Percentiles rank a stretch among this genome's conserved stretches.
Evolutionary conservation across 2,113 vertebrate genomes (phyloP).

Genomic region (Petrocephalus zakoni): DNA sequence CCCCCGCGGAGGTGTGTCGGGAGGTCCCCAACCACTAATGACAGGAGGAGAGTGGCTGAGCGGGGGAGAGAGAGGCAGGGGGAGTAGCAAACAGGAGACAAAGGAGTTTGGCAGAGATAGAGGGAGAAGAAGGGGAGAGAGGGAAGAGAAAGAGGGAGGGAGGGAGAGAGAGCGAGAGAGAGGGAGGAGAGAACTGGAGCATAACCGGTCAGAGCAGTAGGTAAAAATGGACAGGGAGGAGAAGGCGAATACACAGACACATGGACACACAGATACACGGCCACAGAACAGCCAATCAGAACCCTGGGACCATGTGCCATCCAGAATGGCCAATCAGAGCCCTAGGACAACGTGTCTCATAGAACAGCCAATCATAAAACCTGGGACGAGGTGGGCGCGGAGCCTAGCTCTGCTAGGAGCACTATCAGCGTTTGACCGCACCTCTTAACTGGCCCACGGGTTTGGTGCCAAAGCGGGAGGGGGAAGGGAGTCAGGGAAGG

Average conservation of each 20-base stretch:
- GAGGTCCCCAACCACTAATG: background rate
- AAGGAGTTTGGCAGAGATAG: conserved; percentile 1
- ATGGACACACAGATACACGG: background rate
- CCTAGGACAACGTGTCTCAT: too few species aligned
- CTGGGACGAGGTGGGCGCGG: background rate
- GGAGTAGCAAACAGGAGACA: background rate
- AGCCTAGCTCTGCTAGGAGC: background rate
- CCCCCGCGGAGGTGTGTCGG: background rate
- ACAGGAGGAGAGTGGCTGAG: background rate
- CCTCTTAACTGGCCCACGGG: background rate
- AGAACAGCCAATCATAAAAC: background rate
- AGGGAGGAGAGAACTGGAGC: background rate
- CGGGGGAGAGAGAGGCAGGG: background rate
- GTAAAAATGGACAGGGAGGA: background rate
- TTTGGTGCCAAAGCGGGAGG: background rate
- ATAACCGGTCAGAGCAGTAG: background rate
- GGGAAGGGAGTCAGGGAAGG: background rate
- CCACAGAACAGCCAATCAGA: background rate
- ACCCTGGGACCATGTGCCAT: too few species aligned
- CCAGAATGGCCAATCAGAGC: too few species aligned
- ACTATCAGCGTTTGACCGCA: background rate
- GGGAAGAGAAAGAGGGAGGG: background rate
- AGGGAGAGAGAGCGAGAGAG: background rate
- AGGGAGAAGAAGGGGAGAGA: background rate
- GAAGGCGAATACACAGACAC: background rate